Percentiles rank a stretch among this genome's conserved stretches.
phyloP scores from a whole-genome alignment of 2,797 vertebrate species.

The Silurus aristotelis region DNA sequence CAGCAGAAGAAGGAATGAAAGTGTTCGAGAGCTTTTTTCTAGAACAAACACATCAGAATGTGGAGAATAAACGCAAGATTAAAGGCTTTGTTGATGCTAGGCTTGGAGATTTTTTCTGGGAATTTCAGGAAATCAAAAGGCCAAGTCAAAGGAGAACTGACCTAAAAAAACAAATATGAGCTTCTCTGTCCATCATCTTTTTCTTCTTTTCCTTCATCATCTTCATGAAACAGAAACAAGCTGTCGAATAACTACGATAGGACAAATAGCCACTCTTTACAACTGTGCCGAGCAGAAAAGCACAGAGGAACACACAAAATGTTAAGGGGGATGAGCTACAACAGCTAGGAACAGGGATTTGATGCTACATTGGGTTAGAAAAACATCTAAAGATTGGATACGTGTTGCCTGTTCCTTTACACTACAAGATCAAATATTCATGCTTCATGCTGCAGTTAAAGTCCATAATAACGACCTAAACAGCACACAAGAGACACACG shows the following conservation, averaged over 20 bases:
- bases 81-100: not conserved
- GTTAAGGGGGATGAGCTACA: not conserved
- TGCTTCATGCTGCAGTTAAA: not conserved
- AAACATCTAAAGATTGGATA: not conserved
- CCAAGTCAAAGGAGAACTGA: not conserved
- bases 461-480: too few relatives aligned
- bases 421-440: not conserved
- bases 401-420: not conserved
- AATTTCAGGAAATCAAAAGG: not conserved
- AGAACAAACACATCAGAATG: not conserved
- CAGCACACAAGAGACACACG: too few relatives aligned
- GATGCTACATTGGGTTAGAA: not conserved
- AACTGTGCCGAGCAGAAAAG: not conserved
- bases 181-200: slow-evolving; percentile 45
- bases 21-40: not conserved
- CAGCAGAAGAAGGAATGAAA: not conserved
- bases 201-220: slow-evolving; percentile 64
- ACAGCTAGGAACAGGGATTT: not conserved
- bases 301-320: not conserved
- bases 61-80: not conserved
- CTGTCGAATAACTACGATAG: not conserved
- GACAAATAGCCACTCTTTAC: not conserved
- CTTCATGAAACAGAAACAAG: not conserved
- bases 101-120: not conserved
- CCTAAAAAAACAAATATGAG: not conserved